These are phyloP conservation scores for Litocranius walleri DNA, from an alignment of 2,113 vertebrate species.

Conservation along the genomic window DNA sequence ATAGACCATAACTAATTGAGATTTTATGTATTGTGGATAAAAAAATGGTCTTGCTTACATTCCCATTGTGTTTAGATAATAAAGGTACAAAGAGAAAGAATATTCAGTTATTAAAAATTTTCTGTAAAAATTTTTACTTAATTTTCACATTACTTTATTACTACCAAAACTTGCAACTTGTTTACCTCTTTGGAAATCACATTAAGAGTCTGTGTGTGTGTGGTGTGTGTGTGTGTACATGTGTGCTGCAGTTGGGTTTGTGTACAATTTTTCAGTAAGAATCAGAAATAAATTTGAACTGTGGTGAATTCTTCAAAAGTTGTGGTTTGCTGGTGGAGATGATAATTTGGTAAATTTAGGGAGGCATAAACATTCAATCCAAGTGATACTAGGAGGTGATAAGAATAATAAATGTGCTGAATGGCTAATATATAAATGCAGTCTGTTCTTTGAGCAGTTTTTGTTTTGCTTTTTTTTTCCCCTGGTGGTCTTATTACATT, in stretches of 20 bases:
- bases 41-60: conserved; percentile 37
- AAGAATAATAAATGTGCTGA: neutral
- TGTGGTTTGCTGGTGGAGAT: neutral
- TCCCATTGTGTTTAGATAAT: conserved; percentile 2
- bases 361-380: neutral
- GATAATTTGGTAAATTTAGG: neutral
- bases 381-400: neutral
- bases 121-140: neutral
- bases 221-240: neutral
- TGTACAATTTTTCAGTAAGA: neutral
- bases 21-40: conserved; percentile 34
- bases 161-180: neutral
- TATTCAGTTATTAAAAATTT: neutral
- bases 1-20: conserved; percentile 54
- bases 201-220: neutral
- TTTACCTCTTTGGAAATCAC: conserved; percentile 2
- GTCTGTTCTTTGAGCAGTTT: neutral
- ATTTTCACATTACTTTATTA: neutral
- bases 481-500: neutral
- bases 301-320: neutral
- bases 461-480: neutral
- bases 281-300: neutral
- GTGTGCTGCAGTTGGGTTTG: neutral
- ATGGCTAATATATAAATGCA: neutral
- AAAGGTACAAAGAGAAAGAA: neutral